Evolutionary conservation across 2,797 vertebrate genomes (phyloP).

Genomic region (Poecilia gillii): DNA sequence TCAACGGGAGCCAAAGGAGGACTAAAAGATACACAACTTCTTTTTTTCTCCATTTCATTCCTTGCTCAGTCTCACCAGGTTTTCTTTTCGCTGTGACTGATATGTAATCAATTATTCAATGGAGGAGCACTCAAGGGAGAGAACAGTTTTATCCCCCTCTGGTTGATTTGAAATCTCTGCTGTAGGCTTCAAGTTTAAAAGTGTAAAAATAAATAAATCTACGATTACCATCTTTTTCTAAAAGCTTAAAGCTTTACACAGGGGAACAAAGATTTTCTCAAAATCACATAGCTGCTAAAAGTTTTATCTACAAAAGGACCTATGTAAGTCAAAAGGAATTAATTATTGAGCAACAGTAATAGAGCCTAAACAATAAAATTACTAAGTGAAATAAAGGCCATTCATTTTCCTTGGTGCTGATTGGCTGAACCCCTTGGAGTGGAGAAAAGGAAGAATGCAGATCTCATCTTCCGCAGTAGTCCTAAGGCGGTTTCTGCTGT

Average conservation of each 20-base stretch:
- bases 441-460: not conserved
- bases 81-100: constrained; percentile 68
- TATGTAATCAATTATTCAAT: constrained; percentile 74
- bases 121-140: constrained; percentile 41
- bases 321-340: constrained; percentile 35
- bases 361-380: constrained; percentile 32
- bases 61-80: constrained; percentile 26
- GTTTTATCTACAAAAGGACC: constrained; percentile 31
- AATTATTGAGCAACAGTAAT: constrained; percentile 58
- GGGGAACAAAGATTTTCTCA: constrained; percentile 7
- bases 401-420: not conserved
- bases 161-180: constrained; percentile 42
- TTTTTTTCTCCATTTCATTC: constrained; percentile 34
- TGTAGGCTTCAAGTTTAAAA: constrained; percentile 19
- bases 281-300: constrained; percentile 19
- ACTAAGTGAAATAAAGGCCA: not conserved
- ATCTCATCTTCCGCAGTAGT: not conserved
- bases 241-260: not conserved
- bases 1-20: constrained; percentile 59
- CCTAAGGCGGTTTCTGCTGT: not conserved
- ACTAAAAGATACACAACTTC: constrained; percentile 29
- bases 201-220: constrained; percentile 13
- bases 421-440: not conserved
- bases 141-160: constrained; percentile 42
- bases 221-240: not conserved